A percentile compares a stretch with the other conserved stretches of the same genome.
These are phyloP conservation scores for Agriotes lineatus DNA, from an alignment of 2,888 invertebrate species.

Conservation along the genomic window DNA sequence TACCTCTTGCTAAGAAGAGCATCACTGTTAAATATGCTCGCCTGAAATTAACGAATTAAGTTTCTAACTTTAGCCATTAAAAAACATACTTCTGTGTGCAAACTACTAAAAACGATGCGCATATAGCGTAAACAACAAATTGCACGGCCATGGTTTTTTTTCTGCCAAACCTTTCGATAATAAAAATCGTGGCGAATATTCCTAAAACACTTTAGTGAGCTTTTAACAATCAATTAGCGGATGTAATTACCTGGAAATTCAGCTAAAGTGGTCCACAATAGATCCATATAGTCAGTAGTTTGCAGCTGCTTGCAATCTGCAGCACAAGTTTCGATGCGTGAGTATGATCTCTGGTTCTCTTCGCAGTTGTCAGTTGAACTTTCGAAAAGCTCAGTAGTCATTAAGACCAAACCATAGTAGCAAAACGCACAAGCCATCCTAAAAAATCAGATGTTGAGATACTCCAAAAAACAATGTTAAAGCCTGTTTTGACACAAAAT, in stretches of 20 bases:
- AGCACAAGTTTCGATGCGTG: slow-evolving; percentile 69
- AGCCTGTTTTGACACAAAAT: too few relatives aligned
- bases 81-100: slow-evolving; percentile 77
- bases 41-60: slow-evolving; percentile 66
- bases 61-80: neutral
- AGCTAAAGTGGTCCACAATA: slow-evolving; percentile 93
- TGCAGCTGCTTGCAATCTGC: slow-evolving; percentile 80
- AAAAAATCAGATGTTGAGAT: slow-evolving; percentile 28
- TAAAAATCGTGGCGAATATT: slow-evolving; percentile 88
- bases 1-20: slow-evolving; percentile 89
- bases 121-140: slow-evolving; percentile 85
- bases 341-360: slow-evolving; percentile 50
- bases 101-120: slow-evolving; percentile 80
- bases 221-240: neutral
- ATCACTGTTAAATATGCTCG: slow-evolving; percentile 83
- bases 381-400: slow-evolving; percentile 94
- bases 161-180: slow-evolving; percentile 90
- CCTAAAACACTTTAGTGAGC: slow-evolving; percentile 68
- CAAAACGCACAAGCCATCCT: slow-evolving; percentile 96
- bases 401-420: slow-evolving; percentile 93
- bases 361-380: slow-evolving; percentile 67
- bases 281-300: slow-evolving; percentile 91
- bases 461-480: too few relatives aligned
- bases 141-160: slow-evolving; percentile 96
- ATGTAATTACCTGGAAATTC: slow-evolving; percentile 85